A percentile compares a stretch with the other conserved stretches of the same genome.
Evolutionary conservation across 1,140 invertebrate genomes (phyloP).

Genomic region (Diplogasteroides magnus): DNA sequence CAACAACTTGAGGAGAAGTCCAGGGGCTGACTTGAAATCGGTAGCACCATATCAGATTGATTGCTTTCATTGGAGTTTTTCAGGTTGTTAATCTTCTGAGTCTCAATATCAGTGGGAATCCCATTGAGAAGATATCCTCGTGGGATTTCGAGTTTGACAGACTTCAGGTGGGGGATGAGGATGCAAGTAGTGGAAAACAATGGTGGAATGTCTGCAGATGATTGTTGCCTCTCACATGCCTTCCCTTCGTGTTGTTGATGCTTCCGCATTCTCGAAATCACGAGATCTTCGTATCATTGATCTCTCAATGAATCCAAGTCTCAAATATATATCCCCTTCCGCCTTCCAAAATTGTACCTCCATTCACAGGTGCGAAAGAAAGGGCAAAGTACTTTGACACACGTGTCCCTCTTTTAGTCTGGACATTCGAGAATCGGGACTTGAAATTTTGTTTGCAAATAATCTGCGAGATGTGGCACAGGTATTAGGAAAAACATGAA

Average conservation of each 20-base stretch:
- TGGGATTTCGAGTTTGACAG: background rate
- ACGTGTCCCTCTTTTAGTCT: background rate
- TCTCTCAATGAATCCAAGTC: background rate
- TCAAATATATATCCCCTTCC: background rate
- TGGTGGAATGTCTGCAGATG: background rate
- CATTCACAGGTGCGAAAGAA: background rate
- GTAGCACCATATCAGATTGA: background rate
- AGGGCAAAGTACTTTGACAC: background rate
- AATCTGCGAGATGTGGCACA: background rate
- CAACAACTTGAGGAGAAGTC: background rate
- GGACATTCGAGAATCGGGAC: background rate
- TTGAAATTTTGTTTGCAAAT: background rate
- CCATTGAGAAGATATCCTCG: slow-evolving; percentile 3
- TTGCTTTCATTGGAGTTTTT: background rate
- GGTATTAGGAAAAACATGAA: background rate
- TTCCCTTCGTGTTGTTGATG: background rate
- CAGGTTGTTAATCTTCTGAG: background rate
- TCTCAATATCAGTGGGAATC: slow-evolving; percentile 16
- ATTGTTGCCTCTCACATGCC: background rate
- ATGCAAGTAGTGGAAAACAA: background rate
- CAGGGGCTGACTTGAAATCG: slow-evolving; percentile 6
- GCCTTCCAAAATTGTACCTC: background rate
- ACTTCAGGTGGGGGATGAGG: background rate
- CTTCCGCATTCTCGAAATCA: background rate
- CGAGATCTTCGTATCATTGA: background rate